Base-by-base conservation (phyloP, 2,113 vertebrate genomes). In the Polypterus bichir region DNA sequence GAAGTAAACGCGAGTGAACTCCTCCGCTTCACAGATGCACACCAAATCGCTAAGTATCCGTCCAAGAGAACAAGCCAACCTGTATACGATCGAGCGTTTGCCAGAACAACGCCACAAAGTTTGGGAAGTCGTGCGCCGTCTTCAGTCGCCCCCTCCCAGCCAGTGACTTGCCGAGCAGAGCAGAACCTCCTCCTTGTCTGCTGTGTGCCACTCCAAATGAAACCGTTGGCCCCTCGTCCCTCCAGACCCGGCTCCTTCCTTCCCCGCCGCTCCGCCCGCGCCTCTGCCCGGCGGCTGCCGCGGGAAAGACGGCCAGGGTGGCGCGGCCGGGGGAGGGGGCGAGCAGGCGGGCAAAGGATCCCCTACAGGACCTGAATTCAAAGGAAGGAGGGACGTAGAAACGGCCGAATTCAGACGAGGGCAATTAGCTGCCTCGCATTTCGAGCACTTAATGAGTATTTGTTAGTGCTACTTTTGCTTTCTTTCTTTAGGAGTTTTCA, bases 231-330 rank as follows among this genome's bases (percentile, higher is more conserved):
- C 71, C 69, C 68, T 76, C 74, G 76, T 60, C 7, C 5, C 46
- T 27, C 54, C 45, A 64, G 48, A 57, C 27, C 60, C 68, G 62
- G 75, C 81, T 62, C 72, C 75, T 75, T 70, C 76, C 69, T 77
- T 85, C 76, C 68, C 81, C 83, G 84, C 86, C 80, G 77, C 73
- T 56, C 68, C 61, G 74, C 81, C 87, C 81, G 85, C 86, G 80
- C 78, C 77, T 65, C 66, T 47, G 72, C 57, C 74, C 69, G 65
- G 74, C 69, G 67, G 54, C 75, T 69, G 74, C 75, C 74, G 80
- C 79, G 83, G 83, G 81, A 82, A 81, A 81, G 77, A 63, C 74
- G 80, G 79, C 71, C 70, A 60, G 66, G 64, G 68, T 73, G 76
- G 78, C 80, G 84, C 75, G 72, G 27, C 67, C 60, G 64, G 59